phyloP scores from a whole-genome alignment of 35 echinoderm and acorn worm genomes.

The Apostichopus californicus region DNA sequence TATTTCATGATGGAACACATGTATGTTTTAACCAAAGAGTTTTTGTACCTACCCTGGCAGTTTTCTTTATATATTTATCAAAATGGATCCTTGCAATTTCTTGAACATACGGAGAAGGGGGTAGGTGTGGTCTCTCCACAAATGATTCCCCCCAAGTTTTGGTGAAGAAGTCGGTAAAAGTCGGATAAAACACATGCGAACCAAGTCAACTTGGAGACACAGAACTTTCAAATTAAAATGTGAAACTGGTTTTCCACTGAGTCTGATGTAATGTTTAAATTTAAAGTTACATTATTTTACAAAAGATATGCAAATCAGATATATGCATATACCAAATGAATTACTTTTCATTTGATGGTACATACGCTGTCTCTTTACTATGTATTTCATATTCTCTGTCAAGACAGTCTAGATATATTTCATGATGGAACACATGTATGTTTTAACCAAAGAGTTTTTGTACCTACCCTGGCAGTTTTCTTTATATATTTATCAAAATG shows the following conservation, averaged over 20 bases:
- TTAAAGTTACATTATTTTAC: no score
- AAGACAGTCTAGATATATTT: no score
- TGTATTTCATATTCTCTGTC: background rate
- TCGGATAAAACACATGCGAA: no score
- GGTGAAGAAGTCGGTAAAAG: slow-evolving; percentile 95
- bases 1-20: background rate
- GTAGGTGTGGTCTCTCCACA: slow-evolving; percentile 77
- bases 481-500: slow-evolving; percentile 91
- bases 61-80: slow-evolving; percentile 82
- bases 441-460: background rate
- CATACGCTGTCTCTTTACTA: background rate
- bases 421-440: background rate
- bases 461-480: slow-evolving; percentile 81
- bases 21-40: background rate
- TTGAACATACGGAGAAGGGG: slow-evolving; percentile 84
- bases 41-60: slow-evolving; percentile 77
- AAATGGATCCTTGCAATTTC: slow-evolving; percentile 88
- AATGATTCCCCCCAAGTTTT: slow-evolving; percentile 98
- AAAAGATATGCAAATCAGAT: no score
- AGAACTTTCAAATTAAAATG: no score
- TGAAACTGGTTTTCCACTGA: no score
- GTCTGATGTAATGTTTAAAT: no score
- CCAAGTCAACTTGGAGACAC: no score
- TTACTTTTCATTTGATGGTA: no score
- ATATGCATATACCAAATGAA: no score